Evolutionary conservation across 1,140 invertebrate species (phyloP).

Genomic region (Ips typographus): DNA sequence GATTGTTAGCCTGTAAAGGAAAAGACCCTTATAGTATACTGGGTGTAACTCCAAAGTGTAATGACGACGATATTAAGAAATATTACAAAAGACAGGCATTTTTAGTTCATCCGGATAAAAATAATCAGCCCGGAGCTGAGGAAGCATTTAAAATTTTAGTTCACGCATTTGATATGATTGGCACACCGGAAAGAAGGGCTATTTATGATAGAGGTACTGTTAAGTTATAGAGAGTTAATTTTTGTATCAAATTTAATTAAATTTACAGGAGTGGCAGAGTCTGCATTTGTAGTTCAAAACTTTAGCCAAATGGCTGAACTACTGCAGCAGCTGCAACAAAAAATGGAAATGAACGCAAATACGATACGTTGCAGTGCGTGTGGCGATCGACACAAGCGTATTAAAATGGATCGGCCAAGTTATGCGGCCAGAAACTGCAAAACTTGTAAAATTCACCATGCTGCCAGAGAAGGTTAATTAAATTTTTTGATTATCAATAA

Average conservation of each 20-base stretch:
- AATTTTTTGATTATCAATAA: not conserved
- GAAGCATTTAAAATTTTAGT: constrained; percentile 95
- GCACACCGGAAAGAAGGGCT: constrained; percentile 69
- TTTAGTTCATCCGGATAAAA: constrained; percentile 94
- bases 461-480: constrained; percentile 80
- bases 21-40: constrained; percentile 81
- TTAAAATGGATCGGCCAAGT: constrained; percentile 79
- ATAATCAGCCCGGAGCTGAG: constrained; percentile 89
- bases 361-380: constrained; percentile 91
- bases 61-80: constrained; percentile 89
- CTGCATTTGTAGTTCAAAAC: constrained; percentile 77
- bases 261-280: constrained; percentile 72
- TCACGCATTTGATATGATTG: constrained; percentile 92
- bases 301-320: constrained; percentile 81
- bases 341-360: constrained; percentile 90
- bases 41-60: constrained; percentile 80
- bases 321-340: constrained; percentile 83
- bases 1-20: constrained; percentile 84
- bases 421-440: constrained; percentile 89
- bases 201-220: constrained; percentile 49
- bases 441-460: constrained; percentile 86
- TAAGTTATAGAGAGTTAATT: constrained; percentile 11
- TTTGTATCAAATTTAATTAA: not conserved
- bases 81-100: constrained; percentile 92
- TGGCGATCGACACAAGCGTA: constrained; percentile 82